Evolutionary conservation across 1,140 invertebrate species (phyloP), one percentile per base, ranked within the genome.

Genomic region (Tetranychus cinnabarinus): DNA sequence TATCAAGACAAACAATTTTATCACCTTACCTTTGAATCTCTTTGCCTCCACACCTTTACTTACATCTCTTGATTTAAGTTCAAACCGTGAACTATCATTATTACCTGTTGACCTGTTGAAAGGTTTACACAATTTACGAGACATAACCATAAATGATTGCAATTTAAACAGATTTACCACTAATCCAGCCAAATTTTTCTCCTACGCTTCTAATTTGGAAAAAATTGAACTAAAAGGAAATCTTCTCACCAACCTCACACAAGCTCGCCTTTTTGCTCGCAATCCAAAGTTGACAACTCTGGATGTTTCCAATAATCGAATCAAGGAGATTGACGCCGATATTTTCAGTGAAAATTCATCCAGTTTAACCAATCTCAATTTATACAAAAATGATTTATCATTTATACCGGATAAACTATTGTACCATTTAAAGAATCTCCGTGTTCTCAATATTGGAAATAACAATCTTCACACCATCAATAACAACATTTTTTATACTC

Each of bases 61-160:
- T 15, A 60, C 46, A 36, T 52, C 54, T 3, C 35, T 69, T 10
- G 64, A 67, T 54, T 58, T 69, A 2, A 67, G 62, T 55, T n/a
- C 48, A 34, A 69, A 69, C 60, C 15, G 37, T 33, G 50, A 62
- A 8, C 59, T 66, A 50, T 61, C 50, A 31, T 8, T 31, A 8
- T 62, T 68, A 35, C 62, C 67, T 1, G 63, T 58, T 50, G 31
- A 60, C 31, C 36, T 68, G 12, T 62, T 68, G 15, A 46, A 39
- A 35, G 59, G 61, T 34, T 55, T 67, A 23, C 34, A 34, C 5
- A 61, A 54, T n/a, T 45, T 68, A 37, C 39, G 60, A 36, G 65
- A 64, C 42, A 15, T 68, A 52, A 55, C 33, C 4, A 47, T 67
- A 10, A 12, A 59, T 37, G 45, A 67, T 37, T 66, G 65, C 58